phyloP scores from a whole-genome alignment of 2,113 vertebrate genomes.

The Mastomys natalensis region DNA sequence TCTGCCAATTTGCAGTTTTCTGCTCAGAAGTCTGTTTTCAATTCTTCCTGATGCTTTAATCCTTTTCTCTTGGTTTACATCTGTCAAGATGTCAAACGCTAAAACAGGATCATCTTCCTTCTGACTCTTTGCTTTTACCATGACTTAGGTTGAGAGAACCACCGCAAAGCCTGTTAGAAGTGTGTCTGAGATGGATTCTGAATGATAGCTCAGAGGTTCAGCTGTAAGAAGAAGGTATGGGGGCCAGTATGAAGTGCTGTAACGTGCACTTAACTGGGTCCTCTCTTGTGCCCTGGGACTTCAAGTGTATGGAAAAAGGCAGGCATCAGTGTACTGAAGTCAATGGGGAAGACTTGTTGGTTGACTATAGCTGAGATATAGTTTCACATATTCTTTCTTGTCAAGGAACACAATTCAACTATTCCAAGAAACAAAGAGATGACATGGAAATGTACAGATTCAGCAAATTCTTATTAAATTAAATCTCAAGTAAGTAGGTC shows the following conservation, averaged over 20 bases:
- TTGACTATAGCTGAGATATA: background rate
- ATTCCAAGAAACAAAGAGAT: constrained; percentile 10
- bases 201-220: constrained; percentile 52
- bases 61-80: background rate
- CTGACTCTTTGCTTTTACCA: background rate
- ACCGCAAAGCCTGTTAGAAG: constrained; percentile 64
- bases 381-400: background rate
- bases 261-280: background rate
- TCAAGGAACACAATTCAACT: constrained; percentile 13
- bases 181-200: constrained; percentile 50
- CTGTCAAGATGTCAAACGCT: constrained; percentile 55
- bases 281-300: background rate
- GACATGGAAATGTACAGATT: constrained; percentile 7
- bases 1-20: background rate
- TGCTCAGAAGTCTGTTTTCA: background rate
- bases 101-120: background rate
- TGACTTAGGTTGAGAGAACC: constrained; percentile 35
- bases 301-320: background rate
- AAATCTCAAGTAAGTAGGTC: constrained; percentile 61
- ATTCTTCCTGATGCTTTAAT: background rate
- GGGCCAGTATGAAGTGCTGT: background rate
- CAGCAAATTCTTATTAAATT: constrained; percentile 36
- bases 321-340: background rate
- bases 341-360: background rate
- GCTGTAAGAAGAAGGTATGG: background rate